Evolutionary conservation across 2,797 vertebrate genomes (phyloP).

Genomic region (Sebastes cheni): DNA sequence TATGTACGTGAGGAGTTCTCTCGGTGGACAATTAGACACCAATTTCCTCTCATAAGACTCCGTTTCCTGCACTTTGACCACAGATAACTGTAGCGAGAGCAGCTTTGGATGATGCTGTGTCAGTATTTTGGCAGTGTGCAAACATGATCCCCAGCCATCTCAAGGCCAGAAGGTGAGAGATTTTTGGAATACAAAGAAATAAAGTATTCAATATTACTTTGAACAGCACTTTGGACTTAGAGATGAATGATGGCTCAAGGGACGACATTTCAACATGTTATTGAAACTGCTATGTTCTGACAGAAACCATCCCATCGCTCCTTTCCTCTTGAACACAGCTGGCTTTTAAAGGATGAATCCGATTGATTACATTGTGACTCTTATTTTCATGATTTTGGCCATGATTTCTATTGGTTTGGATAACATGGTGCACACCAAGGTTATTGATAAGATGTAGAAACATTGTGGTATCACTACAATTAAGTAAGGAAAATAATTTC

Average conservation of each 20-base stretch:
- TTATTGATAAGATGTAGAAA: background rate
- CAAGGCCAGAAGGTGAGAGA: conserved; percentile 21
- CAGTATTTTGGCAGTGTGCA: conserved; percentile 36
- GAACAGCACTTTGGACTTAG: conserved; percentile 17
- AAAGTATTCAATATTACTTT: conserved; percentile 17
- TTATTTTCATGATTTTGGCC: background rate
- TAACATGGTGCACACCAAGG: background rate
- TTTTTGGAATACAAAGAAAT: conserved; percentile 35
- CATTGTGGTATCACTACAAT: background rate
- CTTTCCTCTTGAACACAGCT: conserved; percentile 11
- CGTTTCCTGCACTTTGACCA: conserved; percentile 11
- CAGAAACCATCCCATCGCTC: conserved; percentile 7
- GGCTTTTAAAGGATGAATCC: background rate
- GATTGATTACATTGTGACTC: background rate
- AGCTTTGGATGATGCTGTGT: conserved; percentile 36
- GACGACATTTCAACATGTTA: conserved; percentile 32
- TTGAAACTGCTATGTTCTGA: conserved; percentile 27
- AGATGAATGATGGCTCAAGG: background rate
- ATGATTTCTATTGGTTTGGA: background rate
- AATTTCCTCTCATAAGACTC: conserved; percentile 31
- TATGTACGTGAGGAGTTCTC: background rate
- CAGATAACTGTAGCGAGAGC: background rate
- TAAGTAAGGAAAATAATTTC: background rate
- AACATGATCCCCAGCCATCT: conserved; percentile 16
- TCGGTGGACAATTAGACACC: conserved; percentile 25